phyloP scores from a whole-genome alignment of 2,888 invertebrate species.

The Cheiracanthium punctorium region DNA sequence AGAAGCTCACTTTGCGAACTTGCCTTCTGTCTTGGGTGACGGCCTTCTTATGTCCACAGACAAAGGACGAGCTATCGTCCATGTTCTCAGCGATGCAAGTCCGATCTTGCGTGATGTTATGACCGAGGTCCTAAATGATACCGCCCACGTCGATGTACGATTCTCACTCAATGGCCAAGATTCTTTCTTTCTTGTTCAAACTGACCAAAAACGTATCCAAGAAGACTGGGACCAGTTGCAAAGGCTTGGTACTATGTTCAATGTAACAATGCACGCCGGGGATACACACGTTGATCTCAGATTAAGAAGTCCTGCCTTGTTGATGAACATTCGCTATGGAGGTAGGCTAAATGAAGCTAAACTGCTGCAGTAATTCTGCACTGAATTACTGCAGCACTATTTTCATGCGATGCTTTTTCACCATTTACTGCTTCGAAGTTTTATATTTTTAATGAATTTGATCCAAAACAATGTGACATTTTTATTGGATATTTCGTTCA shows the following conservation, averaged over 20 bases:
- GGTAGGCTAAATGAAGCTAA: no score
- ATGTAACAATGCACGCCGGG: constrained; percentile 71
- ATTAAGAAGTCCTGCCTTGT: constrained; percentile 91
- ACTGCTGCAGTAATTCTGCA: no score
- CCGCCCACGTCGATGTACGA: constrained; percentile 89
- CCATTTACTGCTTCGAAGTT: no score
- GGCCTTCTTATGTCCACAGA: constrained; percentile 86
- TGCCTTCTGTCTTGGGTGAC: constrained; percentile 81
- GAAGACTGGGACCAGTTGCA: constrained; percentile 93
- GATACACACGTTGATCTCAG: constrained; percentile 81
- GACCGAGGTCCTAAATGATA: constrained; percentile 93
- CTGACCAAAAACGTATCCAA: constrained; percentile 87
- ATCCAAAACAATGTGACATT: no score
- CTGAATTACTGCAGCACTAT: no score
- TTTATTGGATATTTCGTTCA: no score
- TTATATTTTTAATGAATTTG: no score
- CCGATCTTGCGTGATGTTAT: constrained; percentile 93
- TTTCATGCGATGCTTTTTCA: no score
- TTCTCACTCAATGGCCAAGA: constrained; percentile 80
- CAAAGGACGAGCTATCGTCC: constrained; percentile 80
- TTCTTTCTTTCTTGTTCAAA: constrained; percentile 92
- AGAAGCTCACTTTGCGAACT: constrained; percentile 69
- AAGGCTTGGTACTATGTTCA: constrained; percentile 81
- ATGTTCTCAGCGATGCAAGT: constrained; percentile 88
- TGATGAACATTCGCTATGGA: constrained; percentile 94